Conservation (phyloP, 2,797 vertebrate species). For the Malacoctenus gilli region DNA sequence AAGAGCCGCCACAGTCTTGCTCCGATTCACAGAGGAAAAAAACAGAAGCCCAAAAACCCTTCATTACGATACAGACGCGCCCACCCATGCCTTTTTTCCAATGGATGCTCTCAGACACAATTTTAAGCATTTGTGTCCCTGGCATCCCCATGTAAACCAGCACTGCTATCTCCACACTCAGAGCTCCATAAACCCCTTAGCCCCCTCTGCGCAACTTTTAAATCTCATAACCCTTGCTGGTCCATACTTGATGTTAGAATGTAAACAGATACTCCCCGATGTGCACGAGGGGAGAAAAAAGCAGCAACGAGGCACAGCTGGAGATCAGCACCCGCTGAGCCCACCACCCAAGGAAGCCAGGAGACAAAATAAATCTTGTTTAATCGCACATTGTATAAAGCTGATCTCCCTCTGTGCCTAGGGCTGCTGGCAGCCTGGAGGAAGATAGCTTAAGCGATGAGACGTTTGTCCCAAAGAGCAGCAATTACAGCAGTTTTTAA, state of each 20-base stretch:
- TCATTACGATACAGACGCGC: constrained; percentile 38
- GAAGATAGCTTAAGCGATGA: constrained; percentile 34
- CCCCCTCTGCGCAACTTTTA: constrained; percentile 29
- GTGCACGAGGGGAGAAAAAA: background rate
- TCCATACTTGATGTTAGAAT: constrained; percentile 51
- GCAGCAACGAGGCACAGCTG: constrained; percentile 6
- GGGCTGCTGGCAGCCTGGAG: constrained; percentile 17
- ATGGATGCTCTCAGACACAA: constrained; percentile 58
- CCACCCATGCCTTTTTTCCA: constrained; percentile 48
- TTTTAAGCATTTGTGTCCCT: constrained; percentile 63
- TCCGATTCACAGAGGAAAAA: constrained; percentile 30
- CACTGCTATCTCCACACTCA: constrained; percentile 8
- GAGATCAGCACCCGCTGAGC: constrained; percentile 19
- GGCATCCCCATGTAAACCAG: constrained; percentile 31
- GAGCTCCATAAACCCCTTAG: constrained; percentile 36
- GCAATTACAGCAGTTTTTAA: constrained; percentile 43
- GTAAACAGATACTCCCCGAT: constrained; percentile 33
- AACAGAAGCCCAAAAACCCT: constrained; percentile 8
- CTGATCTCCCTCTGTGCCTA: constrained; percentile 17
- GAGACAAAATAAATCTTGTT: constrained; percentile 50
- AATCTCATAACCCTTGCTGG: constrained; percentile 52
- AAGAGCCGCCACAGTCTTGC: constrained; percentile 23
- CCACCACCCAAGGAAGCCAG: constrained; percentile 12
- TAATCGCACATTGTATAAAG: constrained; percentile 39
- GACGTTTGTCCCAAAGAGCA: constrained; percentile 23